phyloP scores from a whole-genome alignment of 2,797 vertebrate genomes.

The Enteromius unitaeniatus region DNA sequence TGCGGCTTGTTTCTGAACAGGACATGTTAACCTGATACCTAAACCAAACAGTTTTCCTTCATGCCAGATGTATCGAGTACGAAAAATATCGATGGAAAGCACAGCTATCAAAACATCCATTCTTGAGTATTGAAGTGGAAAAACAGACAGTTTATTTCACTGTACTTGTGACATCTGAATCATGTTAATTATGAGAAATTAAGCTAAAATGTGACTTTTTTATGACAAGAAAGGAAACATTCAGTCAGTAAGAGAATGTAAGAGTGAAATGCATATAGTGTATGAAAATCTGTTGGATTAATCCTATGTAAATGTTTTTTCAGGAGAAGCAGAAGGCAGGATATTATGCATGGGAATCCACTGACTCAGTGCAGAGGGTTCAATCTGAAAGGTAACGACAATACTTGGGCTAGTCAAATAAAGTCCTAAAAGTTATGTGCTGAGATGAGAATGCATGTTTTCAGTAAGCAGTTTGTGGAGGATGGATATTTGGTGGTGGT shows the following conservation, averaged over 20 bases:
- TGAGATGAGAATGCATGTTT: background rate
- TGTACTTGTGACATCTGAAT: background rate
- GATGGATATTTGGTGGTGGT: too few species aligned
- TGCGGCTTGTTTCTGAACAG: slow-evolving; percentile 5
- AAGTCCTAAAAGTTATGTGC: background rate
- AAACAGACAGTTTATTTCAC: slow-evolving; percentile 9
- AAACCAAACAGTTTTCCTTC: slow-evolving; percentile 28
- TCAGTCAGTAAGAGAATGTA: slow-evolving; percentile 13
- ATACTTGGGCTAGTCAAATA: slow-evolving; percentile 2
- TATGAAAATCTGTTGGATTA: slow-evolving; percentile 25
- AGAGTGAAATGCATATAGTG: slow-evolving; percentile 15
- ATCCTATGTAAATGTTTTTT: slow-evolving; percentile 38
- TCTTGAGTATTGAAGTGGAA: background rate
- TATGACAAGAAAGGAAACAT: background rate
- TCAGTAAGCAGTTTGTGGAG: too few species aligned
- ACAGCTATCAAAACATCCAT: background rate
- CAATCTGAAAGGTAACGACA: slow-evolving; percentile 92
- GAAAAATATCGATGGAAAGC: slow-evolving; percentile 14
- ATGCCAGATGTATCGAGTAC: background rate
- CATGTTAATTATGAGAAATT: background rate
- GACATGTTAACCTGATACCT: slow-evolving; percentile 17
- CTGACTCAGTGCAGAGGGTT: slow-evolving; percentile 96
- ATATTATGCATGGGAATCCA: slow-evolving; percentile 95
- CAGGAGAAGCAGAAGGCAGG: slow-evolving; percentile 96
- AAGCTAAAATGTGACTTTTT: slow-evolving; percentile 8